Evolutionary conservation across 2,888 invertebrate genomes (phyloP).

Genomic region (Nezara viridula): DNA sequence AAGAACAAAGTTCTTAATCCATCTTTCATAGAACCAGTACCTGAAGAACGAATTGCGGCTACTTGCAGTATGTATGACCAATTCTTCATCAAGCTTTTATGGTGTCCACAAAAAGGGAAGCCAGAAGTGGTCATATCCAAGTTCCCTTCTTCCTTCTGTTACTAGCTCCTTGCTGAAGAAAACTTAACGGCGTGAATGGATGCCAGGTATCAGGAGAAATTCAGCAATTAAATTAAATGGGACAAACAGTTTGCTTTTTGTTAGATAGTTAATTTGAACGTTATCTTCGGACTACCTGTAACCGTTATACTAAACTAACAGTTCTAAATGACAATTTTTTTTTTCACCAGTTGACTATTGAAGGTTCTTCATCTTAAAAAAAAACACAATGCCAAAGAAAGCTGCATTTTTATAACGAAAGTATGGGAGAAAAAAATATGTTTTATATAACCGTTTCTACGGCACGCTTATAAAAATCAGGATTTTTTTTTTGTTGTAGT

Average conservation of each 20-base stretch:
- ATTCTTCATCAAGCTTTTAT: no score
- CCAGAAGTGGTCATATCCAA: neutral
- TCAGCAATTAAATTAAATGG: neutral
- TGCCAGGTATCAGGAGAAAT: neutral
- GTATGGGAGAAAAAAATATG: neutral
- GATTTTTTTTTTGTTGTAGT: neutral
- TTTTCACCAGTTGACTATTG: neutral
- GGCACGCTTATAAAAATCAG: neutral
- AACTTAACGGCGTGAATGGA: neutral
- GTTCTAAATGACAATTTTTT: neutral
- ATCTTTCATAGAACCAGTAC: no score
- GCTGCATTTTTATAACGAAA: neutral
- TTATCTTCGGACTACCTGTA: neutral
- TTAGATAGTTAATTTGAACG: neutral
- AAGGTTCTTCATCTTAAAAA: neutral
- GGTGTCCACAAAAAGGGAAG: no score
- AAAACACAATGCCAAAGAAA: neutral
- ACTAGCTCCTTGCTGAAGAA: neutral
- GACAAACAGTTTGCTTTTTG: neutral
- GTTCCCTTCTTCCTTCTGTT: neutral
- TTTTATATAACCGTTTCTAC: neutral
- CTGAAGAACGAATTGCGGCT: no score
- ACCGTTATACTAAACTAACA: neutral
- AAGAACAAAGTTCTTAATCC: no score
- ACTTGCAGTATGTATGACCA: no score